phyloP scores from a whole-genome alignment of 2,113 vertebrate genomes.

The Penelope pileata region DNA sequence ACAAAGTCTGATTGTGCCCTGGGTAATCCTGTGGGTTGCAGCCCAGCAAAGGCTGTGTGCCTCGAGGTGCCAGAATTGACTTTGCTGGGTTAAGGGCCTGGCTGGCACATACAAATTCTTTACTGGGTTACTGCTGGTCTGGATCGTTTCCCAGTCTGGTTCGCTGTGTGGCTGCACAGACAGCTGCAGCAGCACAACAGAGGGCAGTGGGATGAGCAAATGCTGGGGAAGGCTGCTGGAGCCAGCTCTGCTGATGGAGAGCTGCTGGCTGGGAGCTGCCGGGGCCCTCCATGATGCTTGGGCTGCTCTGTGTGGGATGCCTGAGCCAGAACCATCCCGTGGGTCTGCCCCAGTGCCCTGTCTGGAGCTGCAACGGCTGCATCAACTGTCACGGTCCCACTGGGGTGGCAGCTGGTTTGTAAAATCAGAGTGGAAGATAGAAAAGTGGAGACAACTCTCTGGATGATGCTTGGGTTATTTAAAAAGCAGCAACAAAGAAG shows the following conservation, averaged over 20 bases:
- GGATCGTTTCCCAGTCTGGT: not conserved
- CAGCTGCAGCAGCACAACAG: not conserved
- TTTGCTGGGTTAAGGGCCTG: not conserved
- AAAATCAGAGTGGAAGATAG: not conserved
- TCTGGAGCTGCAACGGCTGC: no score
- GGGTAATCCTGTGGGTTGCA: accelerated
- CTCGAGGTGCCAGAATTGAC: not conserved
- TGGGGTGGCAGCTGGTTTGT: not conserved
- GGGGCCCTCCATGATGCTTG: accelerated
- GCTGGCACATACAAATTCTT: not conserved
- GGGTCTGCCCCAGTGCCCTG: accelerated
- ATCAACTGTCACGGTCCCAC: no score
- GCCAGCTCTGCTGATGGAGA: not conserved
- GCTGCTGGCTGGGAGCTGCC: not conserved
- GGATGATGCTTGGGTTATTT: not conserved
- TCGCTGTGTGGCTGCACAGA: not conserved
- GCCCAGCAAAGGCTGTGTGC: not conserved
- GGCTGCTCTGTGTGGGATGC: not conserved
- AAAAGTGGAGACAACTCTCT: not conserved
- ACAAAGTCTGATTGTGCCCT: not conserved
- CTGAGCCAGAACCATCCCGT: accelerated
- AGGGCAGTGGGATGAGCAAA: not conserved
- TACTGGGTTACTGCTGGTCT: not conserved
- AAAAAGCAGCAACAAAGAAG: not conserved
- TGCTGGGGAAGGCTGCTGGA: not conserved